Evolutionary conservation across 2,113 vertebrate genomes (phyloP), one percentile per base, ranked within the genome.

Genomic region (Oncorhynchus keta): DNA sequence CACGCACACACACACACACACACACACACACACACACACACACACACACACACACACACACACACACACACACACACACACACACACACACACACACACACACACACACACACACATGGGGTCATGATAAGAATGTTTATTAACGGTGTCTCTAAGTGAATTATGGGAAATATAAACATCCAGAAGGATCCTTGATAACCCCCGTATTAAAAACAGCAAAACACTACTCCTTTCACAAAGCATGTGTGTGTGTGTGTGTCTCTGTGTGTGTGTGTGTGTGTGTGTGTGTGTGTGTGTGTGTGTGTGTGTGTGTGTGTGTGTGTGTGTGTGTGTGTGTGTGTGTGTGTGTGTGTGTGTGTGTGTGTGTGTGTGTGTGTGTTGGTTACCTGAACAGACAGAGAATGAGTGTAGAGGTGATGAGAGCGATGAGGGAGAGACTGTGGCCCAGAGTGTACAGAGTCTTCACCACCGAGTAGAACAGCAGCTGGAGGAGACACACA

Each of bases 391-490:
- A 98, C 22, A 95, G 91, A 73, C 96, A 97, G 61, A 99, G 89
- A 90, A 99, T 95, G 81, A 95, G 86, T 93, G 96, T 95, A 84
- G 97, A 96, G 0, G 94, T 97, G 81, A 96, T 95, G 81, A 99
- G 95, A 14, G 96, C 92, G 51, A 97, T 94, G 2, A 99, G 94
- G 20, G 97, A 98, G 0, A 97, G 95, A 89, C 97, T 99, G 89
- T 99, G 98, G 39, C 97, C 97, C 22, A 98, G 94, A 0, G 97
- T 97, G 90, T 98, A 96, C 66, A 99, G 88, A 24, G 95, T 94
- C 91, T 93, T 96, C 87, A 99, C 96, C 0, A 96, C 94, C 0
- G 94, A 89, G 74, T 96, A 99, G 92, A 97, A 99, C 68, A 95
- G 92, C 94, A 96, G 87, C 90, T 91, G 79, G 0, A 82, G n/a